Evolutionary conservation across 2,888 invertebrate genomes (phyloP).

Genomic region (Cheilosia vulpina): DNA sequence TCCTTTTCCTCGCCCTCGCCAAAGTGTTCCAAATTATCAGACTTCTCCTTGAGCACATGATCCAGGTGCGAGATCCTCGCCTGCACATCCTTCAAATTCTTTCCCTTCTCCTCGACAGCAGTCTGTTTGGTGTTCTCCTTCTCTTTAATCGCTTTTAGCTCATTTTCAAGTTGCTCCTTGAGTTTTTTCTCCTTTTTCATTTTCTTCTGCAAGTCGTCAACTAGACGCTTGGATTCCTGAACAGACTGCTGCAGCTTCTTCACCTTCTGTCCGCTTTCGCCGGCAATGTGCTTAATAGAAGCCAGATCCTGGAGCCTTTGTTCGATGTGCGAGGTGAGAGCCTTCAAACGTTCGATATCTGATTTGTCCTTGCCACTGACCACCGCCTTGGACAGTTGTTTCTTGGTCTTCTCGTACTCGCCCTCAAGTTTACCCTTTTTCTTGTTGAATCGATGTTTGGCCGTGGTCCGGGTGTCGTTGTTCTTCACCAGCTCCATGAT

Average conservation of each 20-base stretch:
- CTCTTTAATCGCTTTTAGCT: slow-evolving; percentile 85
- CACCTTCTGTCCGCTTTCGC: slow-evolving; percentile 87
- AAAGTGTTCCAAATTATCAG: slow-evolving; percentile 87
- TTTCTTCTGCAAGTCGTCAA: slow-evolving; percentile 89
- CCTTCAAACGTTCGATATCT: slow-evolving; percentile 83
- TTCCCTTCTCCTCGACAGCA: slow-evolving; percentile 84
- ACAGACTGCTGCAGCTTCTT: slow-evolving; percentile 89
- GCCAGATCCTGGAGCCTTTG: slow-evolving; percentile 85
- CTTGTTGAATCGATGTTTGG: slow-evolving; percentile 86
- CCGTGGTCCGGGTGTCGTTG: slow-evolving; percentile 85
- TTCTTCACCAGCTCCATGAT: slow-evolving; percentile 88
- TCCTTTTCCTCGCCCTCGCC: slow-evolving; percentile 86
- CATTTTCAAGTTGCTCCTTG: slow-evolving; percentile 88
- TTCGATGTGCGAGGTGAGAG: slow-evolving; percentile 84
- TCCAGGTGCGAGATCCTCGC: slow-evolving; percentile 88
- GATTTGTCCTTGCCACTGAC: slow-evolving; percentile 83
- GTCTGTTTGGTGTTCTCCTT: slow-evolving; percentile 81
- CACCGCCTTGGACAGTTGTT: slow-evolving; percentile 85
- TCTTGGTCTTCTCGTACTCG: slow-evolving; percentile 86
- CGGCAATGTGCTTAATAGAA: slow-evolving; percentile 86
- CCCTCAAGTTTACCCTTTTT: slow-evolving; percentile 86
- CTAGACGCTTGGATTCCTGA: slow-evolving; percentile 89
- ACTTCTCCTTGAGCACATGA: slow-evolving; percentile 88
- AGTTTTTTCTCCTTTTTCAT: slow-evolving; percentile 90
- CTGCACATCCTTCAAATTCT: slow-evolving; percentile 87